Base-by-base conservation (phyloP, 1,140 invertebrate genomes). In the Maconellicoccus hirsutus region DNA sequence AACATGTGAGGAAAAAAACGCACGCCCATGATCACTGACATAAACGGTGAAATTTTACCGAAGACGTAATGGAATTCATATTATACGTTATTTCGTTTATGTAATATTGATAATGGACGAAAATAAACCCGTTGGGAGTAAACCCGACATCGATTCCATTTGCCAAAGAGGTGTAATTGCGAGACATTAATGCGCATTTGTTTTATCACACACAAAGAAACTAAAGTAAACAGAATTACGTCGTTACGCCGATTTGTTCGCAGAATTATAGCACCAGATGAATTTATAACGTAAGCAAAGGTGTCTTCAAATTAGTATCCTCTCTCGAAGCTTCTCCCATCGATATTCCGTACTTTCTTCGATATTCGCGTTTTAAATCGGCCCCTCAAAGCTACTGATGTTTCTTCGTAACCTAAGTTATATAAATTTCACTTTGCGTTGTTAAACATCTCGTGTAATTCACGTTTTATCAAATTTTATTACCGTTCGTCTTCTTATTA, bases 121-220 rank as follows among this genome's bases (percentile, higher is more conserved):
- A 52, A 52, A 52, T 52, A 52, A 52, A 16, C 42, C 42, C 29
- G 29, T 16, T 3, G 42, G n/a, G 42, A 16, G 42, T 8, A 52
- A 52, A 19, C 42, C 2, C 42, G 42, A 16, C n/a, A 52, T 16
- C n/a, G 42, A 16, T 52, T 52, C 16, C 42, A 52, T 52, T 52
- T 52, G 42, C 42, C 12, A 3, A 16, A 52, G n/a, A 52, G 16
- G 42, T 52, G 42, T 52, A 52, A 52, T 52, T 19, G 42, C 42
- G 42, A 52, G n/a, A 52, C 42, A 52, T 52, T 52, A 52, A 52
- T 52, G 42, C 42, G 42, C 42, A 16, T 52, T 52, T 52, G 42
- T 52, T 52, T 52, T 52, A 52, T 52, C n/a, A 16, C n/a, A 19
- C 12, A 19, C 10, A 52, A 52, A 52, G 42, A 6, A 14, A 16